These are phyloP conservation scores for Cuculus canorus DNA, from an alignment of 2,797 vertebrate genomes.

Conservation along the genomic window DNA sequence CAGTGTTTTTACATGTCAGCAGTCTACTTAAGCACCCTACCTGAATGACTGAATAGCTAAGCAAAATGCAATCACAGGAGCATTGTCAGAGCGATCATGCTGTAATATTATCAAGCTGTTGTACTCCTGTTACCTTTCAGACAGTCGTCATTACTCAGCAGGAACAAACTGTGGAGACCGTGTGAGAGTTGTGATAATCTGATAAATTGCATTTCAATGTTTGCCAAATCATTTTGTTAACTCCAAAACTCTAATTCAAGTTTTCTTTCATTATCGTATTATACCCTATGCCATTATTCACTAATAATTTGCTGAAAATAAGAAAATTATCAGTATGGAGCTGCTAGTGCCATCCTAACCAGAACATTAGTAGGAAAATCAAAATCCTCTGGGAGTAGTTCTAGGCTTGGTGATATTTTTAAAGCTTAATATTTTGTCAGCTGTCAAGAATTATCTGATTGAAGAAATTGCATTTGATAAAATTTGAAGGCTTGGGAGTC, in stretches of 20 bases:
- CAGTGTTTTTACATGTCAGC: slow-evolving; percentile 50
- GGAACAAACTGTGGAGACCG: slow-evolving; percentile 12
- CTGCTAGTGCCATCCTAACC: background rate
- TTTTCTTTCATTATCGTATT: background rate
- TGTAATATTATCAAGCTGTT: slow-evolving; percentile 56
- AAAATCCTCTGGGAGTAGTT: slow-evolving; percentile 30
- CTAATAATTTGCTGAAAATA: background rate
- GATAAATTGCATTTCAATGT: slow-evolving; percentile 59
- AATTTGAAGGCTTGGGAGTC: slow-evolving; percentile 33
- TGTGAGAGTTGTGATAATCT: slow-evolving; percentile 15
- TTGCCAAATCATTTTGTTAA: slow-evolving; percentile 42
- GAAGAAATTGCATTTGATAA: slow-evolving; percentile 39
- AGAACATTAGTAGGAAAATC: background rate
- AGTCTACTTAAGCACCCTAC: slow-evolving; percentile 62
- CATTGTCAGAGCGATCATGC: slow-evolving; percentile 47
- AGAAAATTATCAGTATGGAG: background rate
- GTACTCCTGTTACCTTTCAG: slow-evolving; percentile 56
- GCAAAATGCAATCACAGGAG: slow-evolving; percentile 36
- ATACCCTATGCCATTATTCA: background rate
- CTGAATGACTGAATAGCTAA: slow-evolving; percentile 69
- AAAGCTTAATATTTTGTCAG: slow-evolving; percentile 51
- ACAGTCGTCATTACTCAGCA: slow-evolving; percentile 62
- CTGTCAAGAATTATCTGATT: slow-evolving; percentile 30
- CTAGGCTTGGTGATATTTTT: slow-evolving; percentile 35
- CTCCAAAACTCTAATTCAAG: background rate